These are phyloP conservation scores for Syngnathus rostellatus DNA, from an alignment of 2,797 vertebrate genomes.

Conservation along the genomic window DNA sequence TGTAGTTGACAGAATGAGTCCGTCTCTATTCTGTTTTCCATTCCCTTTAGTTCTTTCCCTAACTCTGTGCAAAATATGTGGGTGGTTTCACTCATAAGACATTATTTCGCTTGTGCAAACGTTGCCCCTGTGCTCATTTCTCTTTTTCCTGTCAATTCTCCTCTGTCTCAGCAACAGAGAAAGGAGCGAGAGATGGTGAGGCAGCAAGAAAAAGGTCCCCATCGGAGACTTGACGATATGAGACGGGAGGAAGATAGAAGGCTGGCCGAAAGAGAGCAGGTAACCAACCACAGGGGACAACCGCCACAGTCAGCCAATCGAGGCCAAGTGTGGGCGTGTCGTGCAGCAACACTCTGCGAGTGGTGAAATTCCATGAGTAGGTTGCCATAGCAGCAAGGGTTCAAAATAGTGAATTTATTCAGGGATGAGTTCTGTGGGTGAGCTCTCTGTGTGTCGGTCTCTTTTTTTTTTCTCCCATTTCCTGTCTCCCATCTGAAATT, in stretches of 20 bases:
- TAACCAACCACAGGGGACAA: conserved; percentile 63
- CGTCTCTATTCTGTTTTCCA: conserved; percentile 26
- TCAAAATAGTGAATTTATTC: conserved; percentile 73
- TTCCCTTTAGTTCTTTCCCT: conserved; percentile 9
- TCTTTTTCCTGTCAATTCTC: conserved; percentile 32
- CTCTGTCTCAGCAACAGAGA: conserved; percentile 81
- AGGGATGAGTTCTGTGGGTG: conserved; percentile 69
- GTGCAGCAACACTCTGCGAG: conserved; percentile 35
- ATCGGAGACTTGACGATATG: conserved; percentile 82
- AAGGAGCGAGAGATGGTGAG: conserved; percentile 86
- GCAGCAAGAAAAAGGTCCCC: conserved; percentile 89
- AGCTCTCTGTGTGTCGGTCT: conserved; percentile 43
- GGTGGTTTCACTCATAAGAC: conserved; percentile 16
- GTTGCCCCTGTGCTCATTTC: conserved; percentile 43
- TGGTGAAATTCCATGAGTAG: conserved; percentile 70
- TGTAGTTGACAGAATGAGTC: conserved; percentile 20
- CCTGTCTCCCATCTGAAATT: conserved; percentile 48
- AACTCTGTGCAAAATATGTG: conserved; percentile 24
- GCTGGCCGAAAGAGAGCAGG: conserved; percentile 84
- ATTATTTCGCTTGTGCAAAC: no score
- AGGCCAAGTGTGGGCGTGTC: conserved; percentile 46
- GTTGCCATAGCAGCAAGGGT: conserved; percentile 79
- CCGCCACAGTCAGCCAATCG: conserved; percentile 45
- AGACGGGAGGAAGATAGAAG: conserved; percentile 85
- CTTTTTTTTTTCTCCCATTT: conserved; percentile 31